Evolutionary conservation across 2,113 vertebrate genomes (phyloP).

Genomic region (Melanocharis versteri): DNA sequence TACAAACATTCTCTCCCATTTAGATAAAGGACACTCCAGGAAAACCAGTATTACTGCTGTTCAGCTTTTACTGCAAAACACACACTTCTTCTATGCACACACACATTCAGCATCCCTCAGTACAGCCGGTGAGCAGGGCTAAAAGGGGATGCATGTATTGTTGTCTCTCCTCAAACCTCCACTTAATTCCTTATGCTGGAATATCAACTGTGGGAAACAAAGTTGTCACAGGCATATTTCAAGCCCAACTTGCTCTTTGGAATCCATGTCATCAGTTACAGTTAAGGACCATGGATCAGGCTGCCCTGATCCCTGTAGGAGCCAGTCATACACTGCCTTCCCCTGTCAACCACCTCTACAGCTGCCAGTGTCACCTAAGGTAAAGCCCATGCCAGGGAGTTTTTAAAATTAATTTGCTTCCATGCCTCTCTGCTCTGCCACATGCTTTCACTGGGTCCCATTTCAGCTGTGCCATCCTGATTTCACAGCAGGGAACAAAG

Average conservation of each 20-base stretch:
- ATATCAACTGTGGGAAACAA: background rate
- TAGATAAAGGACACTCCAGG: background rate
- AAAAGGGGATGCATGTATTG: background rate
- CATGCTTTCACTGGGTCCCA: rapidly evolving
- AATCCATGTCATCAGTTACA: background rate
- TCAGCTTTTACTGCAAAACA: background rate
- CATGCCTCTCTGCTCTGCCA: background rate
- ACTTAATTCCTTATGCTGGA: background rate
- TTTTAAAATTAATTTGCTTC: background rate
- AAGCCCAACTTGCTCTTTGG: background rate
- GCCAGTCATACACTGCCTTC: background rate
- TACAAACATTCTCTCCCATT: background rate
- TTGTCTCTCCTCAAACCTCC: background rate
- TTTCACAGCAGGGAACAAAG: background rate
- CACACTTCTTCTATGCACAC: background rate
- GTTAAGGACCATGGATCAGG: background rate
- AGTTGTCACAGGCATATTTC: background rate
- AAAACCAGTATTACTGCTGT: background rate
- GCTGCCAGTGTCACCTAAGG: background rate
- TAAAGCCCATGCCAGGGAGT: background rate
- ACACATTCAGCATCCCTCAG: background rate
- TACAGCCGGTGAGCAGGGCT: background rate
- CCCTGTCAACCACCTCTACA: background rate
- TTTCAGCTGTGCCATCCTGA: background rate
- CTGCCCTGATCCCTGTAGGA: background rate